These are phyloP conservation scores for Sphecodes monilicornis DNA, from an alignment of 2,888 invertebrate species.

Conservation along the genomic window DNA sequence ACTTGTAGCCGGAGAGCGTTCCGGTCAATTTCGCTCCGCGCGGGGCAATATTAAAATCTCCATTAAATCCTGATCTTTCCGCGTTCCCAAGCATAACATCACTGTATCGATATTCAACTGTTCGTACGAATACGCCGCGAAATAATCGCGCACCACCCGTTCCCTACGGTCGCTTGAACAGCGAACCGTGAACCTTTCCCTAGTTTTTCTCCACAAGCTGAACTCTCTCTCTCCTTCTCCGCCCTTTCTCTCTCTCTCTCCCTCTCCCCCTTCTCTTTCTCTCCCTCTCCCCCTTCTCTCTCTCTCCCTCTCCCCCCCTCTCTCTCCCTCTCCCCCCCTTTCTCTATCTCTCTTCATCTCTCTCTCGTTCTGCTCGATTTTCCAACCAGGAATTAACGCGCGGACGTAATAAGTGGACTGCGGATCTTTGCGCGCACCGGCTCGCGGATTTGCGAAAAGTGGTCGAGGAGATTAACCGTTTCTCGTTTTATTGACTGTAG, in stretches of 20 bases:
- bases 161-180: not conserved
- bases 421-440: not conserved
- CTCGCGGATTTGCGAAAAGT: not conserved
- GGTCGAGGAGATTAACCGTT: not conserved
- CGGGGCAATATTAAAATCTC: conserved; percentile 38
- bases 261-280: not conserved
- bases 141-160: not conserved
- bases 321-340: not conserved
- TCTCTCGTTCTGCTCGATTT: not conserved
- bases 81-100: conserved; percentile 19
- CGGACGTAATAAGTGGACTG: not conserved
- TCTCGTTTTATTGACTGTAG: not conserved
- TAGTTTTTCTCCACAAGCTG: not conserved
- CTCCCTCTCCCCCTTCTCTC: not conserved
- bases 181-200: not conserved
- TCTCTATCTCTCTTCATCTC: too few relatives aligned
- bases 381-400: not conserved
- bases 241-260: not conserved
- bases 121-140: not conserved
- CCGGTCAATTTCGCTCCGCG: conserved; percentile 23
- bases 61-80: not conserved
- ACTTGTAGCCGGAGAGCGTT: conserved; percentile 27
- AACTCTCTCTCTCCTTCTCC: not conserved
- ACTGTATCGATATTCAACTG: not conserved
- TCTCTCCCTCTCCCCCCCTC: not conserved